Evolutionary conservation across 2,113 vertebrate genomes (phyloP).

Genomic region (Steatornis caripensis): DNA sequence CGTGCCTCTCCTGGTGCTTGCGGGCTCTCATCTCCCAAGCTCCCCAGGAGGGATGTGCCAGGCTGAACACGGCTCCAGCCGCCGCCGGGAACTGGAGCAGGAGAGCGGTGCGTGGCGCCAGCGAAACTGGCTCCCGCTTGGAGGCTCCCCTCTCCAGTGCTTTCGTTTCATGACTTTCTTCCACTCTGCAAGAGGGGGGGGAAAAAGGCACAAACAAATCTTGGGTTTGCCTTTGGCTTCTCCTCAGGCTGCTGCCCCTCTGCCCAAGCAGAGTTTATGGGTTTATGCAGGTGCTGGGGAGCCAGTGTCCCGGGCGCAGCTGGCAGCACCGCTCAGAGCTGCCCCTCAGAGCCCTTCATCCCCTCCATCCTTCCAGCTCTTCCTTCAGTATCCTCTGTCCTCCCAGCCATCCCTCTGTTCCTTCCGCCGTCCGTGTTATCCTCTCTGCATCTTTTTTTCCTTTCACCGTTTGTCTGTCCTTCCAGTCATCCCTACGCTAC

Average conservation of each 20-base stretch:
- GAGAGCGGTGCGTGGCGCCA: fast-evolving
- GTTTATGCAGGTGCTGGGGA: background rate
- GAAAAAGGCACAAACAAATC: background rate
- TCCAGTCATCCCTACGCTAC: background rate
- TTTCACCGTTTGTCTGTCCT: fast-evolving
- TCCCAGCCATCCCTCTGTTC: fast-evolving
- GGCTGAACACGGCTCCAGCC: fast-evolving
- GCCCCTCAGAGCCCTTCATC: background rate
- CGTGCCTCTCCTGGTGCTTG: background rate
- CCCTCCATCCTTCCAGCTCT: background rate
- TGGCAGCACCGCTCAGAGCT: background rate
- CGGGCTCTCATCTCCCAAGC: background rate
- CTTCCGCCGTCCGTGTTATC: background rate
- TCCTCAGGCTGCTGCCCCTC: background rate
- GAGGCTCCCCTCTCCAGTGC: background rate
- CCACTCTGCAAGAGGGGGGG: fast-evolving
- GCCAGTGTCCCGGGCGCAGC: background rate
- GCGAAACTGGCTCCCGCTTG: fast-evolving
- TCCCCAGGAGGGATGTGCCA: background rate
- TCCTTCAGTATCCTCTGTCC: background rate
- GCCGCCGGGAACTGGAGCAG: background rate
- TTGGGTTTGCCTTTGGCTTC: background rate
- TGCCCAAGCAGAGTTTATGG: background rate
- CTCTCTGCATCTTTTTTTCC: background rate
- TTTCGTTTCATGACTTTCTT: background rate